A percentile compares a stretch with the other conserved stretches of the same genome.
These are phyloP conservation scores for Octonoba sinensis DNA, from an alignment of 2,888 invertebrate species.

Conservation along the genomic window DNA sequence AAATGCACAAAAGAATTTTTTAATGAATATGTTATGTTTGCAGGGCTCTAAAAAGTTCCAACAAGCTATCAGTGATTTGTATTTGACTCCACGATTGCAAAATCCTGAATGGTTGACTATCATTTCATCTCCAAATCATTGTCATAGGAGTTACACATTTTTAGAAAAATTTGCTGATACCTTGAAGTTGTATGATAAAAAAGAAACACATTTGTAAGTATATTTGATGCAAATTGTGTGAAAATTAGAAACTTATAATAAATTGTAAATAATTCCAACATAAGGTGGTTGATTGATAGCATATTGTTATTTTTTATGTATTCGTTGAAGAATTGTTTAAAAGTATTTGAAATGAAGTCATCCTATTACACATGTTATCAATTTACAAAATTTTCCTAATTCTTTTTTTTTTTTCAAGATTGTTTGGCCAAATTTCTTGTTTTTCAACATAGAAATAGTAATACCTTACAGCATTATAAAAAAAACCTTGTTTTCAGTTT, in stretches of 20 bases:
- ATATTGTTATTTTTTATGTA: not conserved
- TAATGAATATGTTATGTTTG: slow-evolving; percentile 62
- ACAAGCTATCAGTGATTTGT: slow-evolving; percentile 78
- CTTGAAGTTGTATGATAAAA: slow-evolving; percentile 78
- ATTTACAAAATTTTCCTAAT: too few relatives aligned
- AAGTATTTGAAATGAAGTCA: not conserved
- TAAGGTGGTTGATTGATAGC: not conserved
- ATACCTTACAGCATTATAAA: too few relatives aligned
- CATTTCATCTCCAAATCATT: slow-evolving; percentile 73
- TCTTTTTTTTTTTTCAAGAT: too few relatives aligned
- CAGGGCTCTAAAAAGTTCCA: slow-evolving; percentile 71
- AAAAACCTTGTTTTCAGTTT: slow-evolving; percentile 78
- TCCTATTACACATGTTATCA: too few relatives aligned
- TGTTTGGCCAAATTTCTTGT: too few relatives aligned
- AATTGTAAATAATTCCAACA: not conserved
- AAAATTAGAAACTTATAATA: not conserved
- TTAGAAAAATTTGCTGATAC: slow-evolving; percentile 71
- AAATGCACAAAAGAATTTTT: too few relatives aligned
- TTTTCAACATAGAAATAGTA: too few relatives aligned
- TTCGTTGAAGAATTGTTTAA: not conserved
- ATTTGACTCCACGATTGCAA: slow-evolving; percentile 78
- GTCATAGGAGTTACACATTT: slow-evolving; percentile 70
- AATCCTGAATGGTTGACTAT: slow-evolving; percentile 80
- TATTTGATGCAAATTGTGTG: slow-evolving; percentile 3
- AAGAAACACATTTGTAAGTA: slow-evolving; percentile 90